Percentiles rank a stretch among this genome's conserved stretches.
Evolutionary conservation across 2,797 vertebrate species (phyloP).

Genomic region (Trematomus bernacchii): DNA sequence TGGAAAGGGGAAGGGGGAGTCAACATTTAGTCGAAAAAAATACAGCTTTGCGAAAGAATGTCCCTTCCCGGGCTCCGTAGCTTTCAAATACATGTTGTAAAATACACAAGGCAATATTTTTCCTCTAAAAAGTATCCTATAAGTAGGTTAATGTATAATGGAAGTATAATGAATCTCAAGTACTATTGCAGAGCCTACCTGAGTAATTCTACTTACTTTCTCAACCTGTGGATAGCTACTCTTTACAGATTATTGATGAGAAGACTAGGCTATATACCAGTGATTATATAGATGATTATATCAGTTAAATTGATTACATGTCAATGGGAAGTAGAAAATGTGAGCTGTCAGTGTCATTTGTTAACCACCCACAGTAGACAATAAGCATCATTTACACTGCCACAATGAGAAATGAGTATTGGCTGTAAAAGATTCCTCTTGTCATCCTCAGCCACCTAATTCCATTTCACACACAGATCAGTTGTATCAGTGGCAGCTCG

Average conservation of each 20-base stretch:
- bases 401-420: conserved; percentile 68
- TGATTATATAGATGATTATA: conserved; percentile 41
- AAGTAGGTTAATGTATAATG: not conserved
- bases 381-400: conserved; percentile 58
- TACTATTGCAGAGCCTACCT: not conserved
- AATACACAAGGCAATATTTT: not conserved
- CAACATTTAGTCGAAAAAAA: too few species aligned
- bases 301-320: conserved; percentile 54
- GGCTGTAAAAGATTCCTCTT: conserved; percentile 71
- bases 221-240: conserved; percentile 11
- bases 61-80: too few species aligned
- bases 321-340: conserved; percentile 52
- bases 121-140: not conserved
- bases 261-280: conserved; percentile 30
- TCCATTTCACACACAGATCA: conserved; percentile 72
- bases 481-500: conserved; percentile 63
- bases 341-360: conserved; percentile 57
- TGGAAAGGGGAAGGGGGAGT: too few species aligned
- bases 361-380: conserved; percentile 57
- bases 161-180: not conserved
- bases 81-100: not conserved
- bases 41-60: too few species aligned
- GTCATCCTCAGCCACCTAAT: conserved; percentile 73
- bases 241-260: conserved; percentile 3
- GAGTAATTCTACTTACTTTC: not conserved